Conservation (phyloP, 2,113 vertebrate species). For the Ovibos moschatus region DNA sequence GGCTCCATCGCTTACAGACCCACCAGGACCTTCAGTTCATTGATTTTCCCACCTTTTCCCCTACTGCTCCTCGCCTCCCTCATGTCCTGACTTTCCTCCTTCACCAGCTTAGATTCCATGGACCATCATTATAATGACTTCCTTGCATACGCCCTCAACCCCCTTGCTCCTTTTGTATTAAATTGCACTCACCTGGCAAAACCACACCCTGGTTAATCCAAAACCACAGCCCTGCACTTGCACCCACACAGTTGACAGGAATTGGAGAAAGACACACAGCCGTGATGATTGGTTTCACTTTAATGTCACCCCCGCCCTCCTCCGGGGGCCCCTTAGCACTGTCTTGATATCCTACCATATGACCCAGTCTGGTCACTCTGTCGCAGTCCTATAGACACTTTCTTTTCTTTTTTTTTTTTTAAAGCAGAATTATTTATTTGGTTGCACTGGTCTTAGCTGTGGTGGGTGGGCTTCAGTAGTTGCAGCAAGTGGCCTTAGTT, state of each 20-base stretch:
- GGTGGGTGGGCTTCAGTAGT: background rate
- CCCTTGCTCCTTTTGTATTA: background rate
- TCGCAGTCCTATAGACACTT: background rate
- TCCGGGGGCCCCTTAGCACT: background rate
- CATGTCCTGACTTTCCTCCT: background rate
- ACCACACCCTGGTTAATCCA: slow-evolving; percentile 41
- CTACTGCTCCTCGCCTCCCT: background rate
- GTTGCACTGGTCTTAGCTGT: background rate
- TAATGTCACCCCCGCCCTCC: background rate
- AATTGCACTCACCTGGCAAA: slow-evolving; percentile 10
- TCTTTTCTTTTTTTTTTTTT: background rate
- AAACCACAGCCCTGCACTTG: background rate
- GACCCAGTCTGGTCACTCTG: background rate
- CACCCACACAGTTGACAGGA: background rate
- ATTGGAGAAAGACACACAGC: background rate
- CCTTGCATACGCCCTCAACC: background rate
- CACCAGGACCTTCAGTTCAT: background rate
- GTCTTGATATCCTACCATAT: background rate
- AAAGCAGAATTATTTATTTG: background rate
- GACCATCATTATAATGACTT: background rate
- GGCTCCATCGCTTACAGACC: background rate
- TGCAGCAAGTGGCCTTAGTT: background rate
- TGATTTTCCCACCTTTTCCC: background rate
- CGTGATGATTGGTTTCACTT: background rate
- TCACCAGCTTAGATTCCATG: background rate